A percentile compares a stretch with the other conserved stretches of the same genome.
These are phyloP conservation scores for Stenichneumon culpator DNA, from an alignment of 2,888 invertebrate genomes.

Conservation along the genomic window DNA sequence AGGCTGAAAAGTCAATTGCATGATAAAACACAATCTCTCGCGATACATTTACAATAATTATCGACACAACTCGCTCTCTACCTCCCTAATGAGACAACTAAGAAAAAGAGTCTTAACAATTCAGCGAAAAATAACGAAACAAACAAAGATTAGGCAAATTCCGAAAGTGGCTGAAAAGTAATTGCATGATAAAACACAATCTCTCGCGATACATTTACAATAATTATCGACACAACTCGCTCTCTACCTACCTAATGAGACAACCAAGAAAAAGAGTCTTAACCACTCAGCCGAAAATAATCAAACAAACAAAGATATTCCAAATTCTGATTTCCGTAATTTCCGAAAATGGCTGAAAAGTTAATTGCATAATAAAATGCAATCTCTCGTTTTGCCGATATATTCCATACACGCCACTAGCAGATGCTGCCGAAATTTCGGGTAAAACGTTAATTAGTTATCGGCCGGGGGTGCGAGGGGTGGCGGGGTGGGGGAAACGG, in stretches of 20 bases:
- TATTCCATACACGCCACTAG: background rate
- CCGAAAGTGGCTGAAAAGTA: background rate
- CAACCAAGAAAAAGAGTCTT: no score
- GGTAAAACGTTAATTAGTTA: constrained; percentile 28
- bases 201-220: no score
- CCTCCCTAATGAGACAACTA: background rate
- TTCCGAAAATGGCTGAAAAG: background rate
- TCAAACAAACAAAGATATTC: background rate
- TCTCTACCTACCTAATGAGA: background rate
- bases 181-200: background rate
- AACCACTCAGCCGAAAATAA: background rate
- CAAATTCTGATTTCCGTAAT: background rate
- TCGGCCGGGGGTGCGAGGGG: no score
- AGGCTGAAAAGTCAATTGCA: background rate
- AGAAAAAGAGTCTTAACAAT: no score
- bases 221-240: background rate
- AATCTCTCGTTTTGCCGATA: background rate
- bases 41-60: no score
- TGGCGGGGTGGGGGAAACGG: background rate
- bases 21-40: background rate
- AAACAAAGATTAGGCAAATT: no score
- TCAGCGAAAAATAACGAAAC: background rate
- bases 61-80: background rate
- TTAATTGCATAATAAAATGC: background rate
- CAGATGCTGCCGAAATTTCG: background rate